Base-by-base conservation (phyloP, 2,888 invertebrate genomes). In the Melikaiella ostensackeni region DNA sequence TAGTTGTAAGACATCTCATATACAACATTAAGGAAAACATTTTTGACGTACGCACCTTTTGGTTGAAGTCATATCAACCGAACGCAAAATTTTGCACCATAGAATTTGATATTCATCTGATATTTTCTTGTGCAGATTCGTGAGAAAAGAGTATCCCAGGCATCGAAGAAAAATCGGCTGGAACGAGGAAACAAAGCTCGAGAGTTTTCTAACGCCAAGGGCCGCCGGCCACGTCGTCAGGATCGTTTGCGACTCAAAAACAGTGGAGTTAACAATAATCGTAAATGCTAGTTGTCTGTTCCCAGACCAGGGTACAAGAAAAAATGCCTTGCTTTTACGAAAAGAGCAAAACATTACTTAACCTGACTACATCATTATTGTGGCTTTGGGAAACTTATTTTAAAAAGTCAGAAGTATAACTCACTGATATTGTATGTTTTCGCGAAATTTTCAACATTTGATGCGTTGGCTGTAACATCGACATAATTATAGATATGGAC, bases 221-320 rank as follows among this genome's bases (percentile, higher is more conserved):
- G 92, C 86, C 92, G 92, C 81, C 92, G 92, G 74, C 92, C 92
- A 78, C 92, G 93, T 73, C 93, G 94, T 82, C 92, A 93, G 80
- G 94, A 94, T 83, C 93, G 92, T 84, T 92, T 93, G 85, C 92
- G 92, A 88, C 92, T 92, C 84, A 89, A 92, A 84, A 92, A 92
- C 86, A 94, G 93, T 85, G 93, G 94, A 82, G 93, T 93, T 85
- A 94, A 94, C 91, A 94, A 94, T 90, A 94, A 94, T 88, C 93
- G 94, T 90, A 94, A 94, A 92, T 93, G 93, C 92, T 93, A 92
- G 91, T 88, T 87, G 86, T 84, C 81, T 82, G 87, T 88, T 89
- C 88, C 88, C 88, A 88, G 86, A 86, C 84, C 86, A 88, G 86
- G 85, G 87, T 88, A 87, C 87, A 86, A 83, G 84, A 50, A 77